These are phyloP conservation scores for Drymodes brunneopygia DNA, from an alignment of 2,113 vertebrate species.

Conservation along the genomic window DNA sequence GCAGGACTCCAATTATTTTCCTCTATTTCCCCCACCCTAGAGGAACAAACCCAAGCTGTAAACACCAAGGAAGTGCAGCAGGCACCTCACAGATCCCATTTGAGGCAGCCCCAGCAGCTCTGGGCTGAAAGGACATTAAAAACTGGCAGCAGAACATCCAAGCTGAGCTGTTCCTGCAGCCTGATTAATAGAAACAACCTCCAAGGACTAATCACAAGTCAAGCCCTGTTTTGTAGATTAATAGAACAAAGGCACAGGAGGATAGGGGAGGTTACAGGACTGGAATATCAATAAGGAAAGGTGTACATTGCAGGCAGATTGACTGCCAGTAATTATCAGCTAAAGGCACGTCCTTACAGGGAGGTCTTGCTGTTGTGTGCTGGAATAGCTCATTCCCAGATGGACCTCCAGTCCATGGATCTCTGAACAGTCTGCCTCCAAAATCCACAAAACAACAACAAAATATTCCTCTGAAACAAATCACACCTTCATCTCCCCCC, in stretches of 20 bases:
- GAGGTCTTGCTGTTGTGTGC: background rate
- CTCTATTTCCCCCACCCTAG: background rate
- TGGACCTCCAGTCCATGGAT: background rate
- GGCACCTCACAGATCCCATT: constrained; percentile 31
- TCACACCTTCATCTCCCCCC: background rate
- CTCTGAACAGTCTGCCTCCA: background rate
- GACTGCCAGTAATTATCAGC: constrained; percentile 5
- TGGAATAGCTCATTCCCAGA: background rate
- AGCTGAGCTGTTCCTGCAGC: constrained; percentile 67
- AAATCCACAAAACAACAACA: background rate
- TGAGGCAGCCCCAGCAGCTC: background rate
- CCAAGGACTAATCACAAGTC: constrained; percentile 75
- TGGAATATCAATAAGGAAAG: constrained; percentile 76
- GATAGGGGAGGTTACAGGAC: constrained; percentile 53
- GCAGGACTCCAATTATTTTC: background rate
- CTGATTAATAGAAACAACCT: constrained; percentile 79
- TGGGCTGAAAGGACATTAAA: constrained; percentile 37
- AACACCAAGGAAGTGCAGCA: background rate
- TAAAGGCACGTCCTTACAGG: background rate
- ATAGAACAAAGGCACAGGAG: constrained; percentile 73
- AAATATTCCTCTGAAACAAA: background rate
- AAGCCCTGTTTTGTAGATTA: constrained; percentile 76
- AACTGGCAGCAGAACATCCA: constrained; percentile 58
- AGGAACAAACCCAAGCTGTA: background rate
- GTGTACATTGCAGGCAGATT: constrained; percentile 41